Evolutionary conservation across 2,888 invertebrate species (phyloP).

Genomic region (Apodemia hepburni): DNA sequence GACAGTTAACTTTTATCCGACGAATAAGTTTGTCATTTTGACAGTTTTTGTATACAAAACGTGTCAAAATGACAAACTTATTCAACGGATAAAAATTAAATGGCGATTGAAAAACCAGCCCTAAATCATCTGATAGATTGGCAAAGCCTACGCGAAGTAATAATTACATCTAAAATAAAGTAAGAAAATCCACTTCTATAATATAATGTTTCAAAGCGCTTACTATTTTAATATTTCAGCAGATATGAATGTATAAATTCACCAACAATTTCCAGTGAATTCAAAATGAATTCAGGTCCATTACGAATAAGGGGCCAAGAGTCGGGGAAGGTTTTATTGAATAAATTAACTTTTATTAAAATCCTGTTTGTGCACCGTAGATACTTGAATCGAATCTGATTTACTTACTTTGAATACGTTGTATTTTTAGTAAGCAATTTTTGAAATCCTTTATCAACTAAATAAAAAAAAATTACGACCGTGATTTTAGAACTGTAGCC

Average conservation of each 20-base stretch:
- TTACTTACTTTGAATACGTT: constrained; percentile 42
- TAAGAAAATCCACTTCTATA: background rate
- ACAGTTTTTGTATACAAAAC: no score
- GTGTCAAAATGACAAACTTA: no score
- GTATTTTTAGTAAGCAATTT: constrained; percentile 2
- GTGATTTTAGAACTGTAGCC: no score
- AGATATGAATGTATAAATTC: constrained; percentile 16
- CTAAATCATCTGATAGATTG: background rate
- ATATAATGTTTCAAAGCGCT: background rate
- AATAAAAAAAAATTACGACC: background rate
- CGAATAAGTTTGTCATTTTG: no score
- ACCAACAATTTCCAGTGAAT: constrained; percentile 35
- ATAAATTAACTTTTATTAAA: constrained; percentile 75
- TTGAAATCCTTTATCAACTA: background rate
- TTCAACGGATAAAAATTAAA: no score
- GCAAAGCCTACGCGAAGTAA: background rate
- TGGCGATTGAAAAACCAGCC: no score
- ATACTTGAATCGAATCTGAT: constrained; percentile 40
- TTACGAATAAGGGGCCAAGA: constrained; percentile 47
- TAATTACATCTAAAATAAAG: no score
- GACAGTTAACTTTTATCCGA: no score
- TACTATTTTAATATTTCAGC: constrained; percentile 10
- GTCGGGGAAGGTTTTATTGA: constrained; percentile 55
- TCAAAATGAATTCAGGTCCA: constrained; percentile 44
- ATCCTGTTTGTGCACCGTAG: constrained; percentile 57